A percentile compares a stretch with the other conserved stretches of the same genome.
Conservation (phyloP, 1,140 invertebrate genomes). For the Phocides pigmalion region DNA sequence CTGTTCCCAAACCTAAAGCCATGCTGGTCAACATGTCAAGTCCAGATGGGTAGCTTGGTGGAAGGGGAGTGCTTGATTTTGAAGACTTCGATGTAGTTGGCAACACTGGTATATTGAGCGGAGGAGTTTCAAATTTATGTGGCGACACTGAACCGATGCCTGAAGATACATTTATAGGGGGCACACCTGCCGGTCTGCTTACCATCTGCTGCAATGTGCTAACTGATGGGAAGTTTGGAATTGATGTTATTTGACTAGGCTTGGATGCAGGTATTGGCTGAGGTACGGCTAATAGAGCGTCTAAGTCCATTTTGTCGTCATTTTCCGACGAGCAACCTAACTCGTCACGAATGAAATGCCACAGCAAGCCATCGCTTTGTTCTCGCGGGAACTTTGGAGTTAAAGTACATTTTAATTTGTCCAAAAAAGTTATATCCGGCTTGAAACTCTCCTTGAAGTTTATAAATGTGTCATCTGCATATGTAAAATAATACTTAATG, state of each 20-base stretch:
- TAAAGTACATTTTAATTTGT: constrained; percentile 89
- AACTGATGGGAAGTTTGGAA: constrained; percentile 79
- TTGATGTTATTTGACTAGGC: constrained; percentile 64
- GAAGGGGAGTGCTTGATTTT: constrained; percentile 64
- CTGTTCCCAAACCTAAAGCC: constrained; percentile 75
- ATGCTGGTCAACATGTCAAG: constrained; percentile 82
- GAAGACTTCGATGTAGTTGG: constrained; percentile 75
- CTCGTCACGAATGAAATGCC: constrained; percentile 85
- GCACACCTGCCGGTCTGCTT: constrained; percentile 75
- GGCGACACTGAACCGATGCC: constrained; percentile 73
- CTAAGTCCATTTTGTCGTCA: constrained; percentile 84
- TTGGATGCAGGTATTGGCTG: constrained; percentile 81
- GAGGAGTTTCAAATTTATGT: constrained; percentile 79
- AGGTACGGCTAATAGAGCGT: constrained; percentile 82
- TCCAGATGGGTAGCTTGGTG: constrained; percentile 72
- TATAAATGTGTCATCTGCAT: constrained; percentile 90
- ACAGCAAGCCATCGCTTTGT: constrained; percentile 86
- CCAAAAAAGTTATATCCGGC: constrained; percentile 89
- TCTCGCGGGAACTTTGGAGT: constrained; percentile 87
- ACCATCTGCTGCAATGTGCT: constrained; percentile 82
- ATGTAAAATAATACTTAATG: constrained; percentile 90
- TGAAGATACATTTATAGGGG: constrained; percentile 77
- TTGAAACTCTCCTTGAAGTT: constrained; percentile 91
- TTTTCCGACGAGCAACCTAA: constrained; percentile 83
- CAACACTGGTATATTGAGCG: constrained; percentile 77